Conservation (phyloP, 2,888 invertebrate genomes). For the Drosophila ochracea region DNA sequence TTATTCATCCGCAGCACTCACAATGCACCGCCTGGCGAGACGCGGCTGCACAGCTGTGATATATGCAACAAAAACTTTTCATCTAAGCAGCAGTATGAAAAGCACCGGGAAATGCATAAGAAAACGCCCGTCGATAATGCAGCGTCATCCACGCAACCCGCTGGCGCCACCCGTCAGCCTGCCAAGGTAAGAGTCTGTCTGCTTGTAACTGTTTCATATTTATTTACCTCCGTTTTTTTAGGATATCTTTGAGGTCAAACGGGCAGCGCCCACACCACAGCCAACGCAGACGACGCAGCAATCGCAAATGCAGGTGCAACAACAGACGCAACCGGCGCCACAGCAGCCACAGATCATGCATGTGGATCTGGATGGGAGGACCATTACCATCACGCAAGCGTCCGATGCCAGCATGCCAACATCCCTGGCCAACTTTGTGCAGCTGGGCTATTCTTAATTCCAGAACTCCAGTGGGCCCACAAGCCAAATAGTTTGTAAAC, state of each 20-base stretch:
- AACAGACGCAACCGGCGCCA: slow-evolving; percentile 28
- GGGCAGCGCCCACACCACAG: slow-evolving; percentile 34
- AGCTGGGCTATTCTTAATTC: slow-evolving; percentile 82
- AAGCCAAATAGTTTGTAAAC: slow-evolving; percentile 80
- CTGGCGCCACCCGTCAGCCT: slow-evolving; percentile 19
- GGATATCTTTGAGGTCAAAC: slow-evolving; percentile 48
- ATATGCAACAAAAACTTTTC: slow-evolving; percentile 89
- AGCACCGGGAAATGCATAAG: slow-evolving; percentile 87
- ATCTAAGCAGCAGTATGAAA: slow-evolving; percentile 88
- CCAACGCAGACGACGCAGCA: slow-evolving; percentile 42
- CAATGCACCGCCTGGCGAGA: slow-evolving; percentile 76
- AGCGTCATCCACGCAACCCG: slow-evolving; percentile 23
- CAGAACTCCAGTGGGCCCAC: slow-evolving; percentile 79
- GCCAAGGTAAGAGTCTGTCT: background rate
- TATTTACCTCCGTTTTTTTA: slow-evolving; percentile 8
- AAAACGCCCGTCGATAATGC: slow-evolving; percentile 53
- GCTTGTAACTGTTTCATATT: background rate
- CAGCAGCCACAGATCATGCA: slow-evolving; percentile 84
- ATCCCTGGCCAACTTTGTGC: slow-evolving; percentile 83
- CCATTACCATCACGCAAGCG: slow-evolving; percentile 84
- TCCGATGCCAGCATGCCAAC: slow-evolving; percentile 83
- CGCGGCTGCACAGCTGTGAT: slow-evolving; percentile 87
- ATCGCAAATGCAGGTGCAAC: slow-evolving; percentile 58
- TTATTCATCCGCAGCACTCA: slow-evolving; percentile 76
- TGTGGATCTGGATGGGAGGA: slow-evolving; percentile 82